Evolutionary conservation across 2,113 vertebrate species (phyloP).

Genomic region (Gymnorhina tibicen): DNA sequence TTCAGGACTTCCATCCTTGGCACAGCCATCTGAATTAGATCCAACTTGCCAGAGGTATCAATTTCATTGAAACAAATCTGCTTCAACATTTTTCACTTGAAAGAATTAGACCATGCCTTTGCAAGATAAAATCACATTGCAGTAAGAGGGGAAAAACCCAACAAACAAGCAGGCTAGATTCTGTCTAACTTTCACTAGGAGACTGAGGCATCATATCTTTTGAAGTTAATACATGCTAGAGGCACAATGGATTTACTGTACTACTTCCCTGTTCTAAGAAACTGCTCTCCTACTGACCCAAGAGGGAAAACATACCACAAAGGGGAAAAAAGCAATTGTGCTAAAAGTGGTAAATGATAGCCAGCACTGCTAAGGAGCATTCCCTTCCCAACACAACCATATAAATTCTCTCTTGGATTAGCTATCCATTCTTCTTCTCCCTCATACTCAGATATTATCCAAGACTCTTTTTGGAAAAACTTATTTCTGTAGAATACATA

Average conservation of each 20-base stretch:
- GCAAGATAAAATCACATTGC: not conserved
- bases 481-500: not conserved
- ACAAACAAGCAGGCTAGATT: not conserved
- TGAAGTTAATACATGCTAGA: conserved; percentile 13
- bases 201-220: not conserved
- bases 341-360: not conserved
- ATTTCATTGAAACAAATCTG: conserved; percentile 31
- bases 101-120: conserved; percentile 3
- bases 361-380: not conserved
- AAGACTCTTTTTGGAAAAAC: not conserved
- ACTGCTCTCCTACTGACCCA: not conserved
- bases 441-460: not conserved
- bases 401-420: not conserved
- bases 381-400: not conserved
- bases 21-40: not conserved
- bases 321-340: not conserved
- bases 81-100: conserved; percentile 28
- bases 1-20: not conserved
- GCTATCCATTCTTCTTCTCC: not conserved
- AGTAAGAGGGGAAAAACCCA: not conserved
- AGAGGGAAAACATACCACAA: not conserved
- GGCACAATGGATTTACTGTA: conserved; percentile 52
- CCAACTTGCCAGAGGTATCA: conserved; percentile 37
- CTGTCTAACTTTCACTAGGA: not conserved
- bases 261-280: not conserved